Base-by-base conservation (phyloP, 35 echinoderm and acorn worm species). In the Ptychodera flava region DNA sequence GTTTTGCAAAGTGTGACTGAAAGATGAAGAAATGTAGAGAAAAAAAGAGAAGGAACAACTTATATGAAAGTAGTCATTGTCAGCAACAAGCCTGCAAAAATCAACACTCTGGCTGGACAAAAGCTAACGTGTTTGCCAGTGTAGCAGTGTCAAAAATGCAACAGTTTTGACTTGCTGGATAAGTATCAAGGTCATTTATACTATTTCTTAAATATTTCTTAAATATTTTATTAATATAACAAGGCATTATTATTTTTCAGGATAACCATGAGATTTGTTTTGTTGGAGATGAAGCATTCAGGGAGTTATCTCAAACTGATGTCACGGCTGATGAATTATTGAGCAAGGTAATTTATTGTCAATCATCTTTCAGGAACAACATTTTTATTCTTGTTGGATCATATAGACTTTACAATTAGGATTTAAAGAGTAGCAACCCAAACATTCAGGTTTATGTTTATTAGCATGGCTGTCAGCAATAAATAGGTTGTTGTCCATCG, bases 231-330 rank as follows among this genome's bases (percentile, higher is more conserved):
- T n/a, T n/a, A n/a, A n/a, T n/a, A n/a, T n/a, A n/a, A n/a, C n/a
- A n/a, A n/a, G n/a, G n/a, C n/a, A n/a, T n/a, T n/a, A n/a, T n/a
- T 28, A 78, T 15, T 79, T 29, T 32, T 37, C 31, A 97, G 95
- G 95, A 97, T 93, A 92, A 89, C 34, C 95, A 93, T 86, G 95
- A 97, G 79, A 97, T 97, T 15, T 97, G 95, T 86, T 97, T 97
- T 87, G 95, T 97, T 33, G 95, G 95, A 0, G 95, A 91, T 80
- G 91, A 97, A 78, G 95, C 95, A 27, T 97, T 97, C 84, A 78
- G 86, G 30, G 92, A 93, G 37, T 38, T 97, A 16, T 97, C 95
- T 28, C 95, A 93, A 78, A 86, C 92, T 1, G 95, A 97, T 77
- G 89, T 92, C 10, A 86, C 88, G 33, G 95, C 95, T 30, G 95